phyloP scores from a whole-genome alignment of 2,797 vertebrate genomes.

The Scomberomorus guttatus region DNA sequence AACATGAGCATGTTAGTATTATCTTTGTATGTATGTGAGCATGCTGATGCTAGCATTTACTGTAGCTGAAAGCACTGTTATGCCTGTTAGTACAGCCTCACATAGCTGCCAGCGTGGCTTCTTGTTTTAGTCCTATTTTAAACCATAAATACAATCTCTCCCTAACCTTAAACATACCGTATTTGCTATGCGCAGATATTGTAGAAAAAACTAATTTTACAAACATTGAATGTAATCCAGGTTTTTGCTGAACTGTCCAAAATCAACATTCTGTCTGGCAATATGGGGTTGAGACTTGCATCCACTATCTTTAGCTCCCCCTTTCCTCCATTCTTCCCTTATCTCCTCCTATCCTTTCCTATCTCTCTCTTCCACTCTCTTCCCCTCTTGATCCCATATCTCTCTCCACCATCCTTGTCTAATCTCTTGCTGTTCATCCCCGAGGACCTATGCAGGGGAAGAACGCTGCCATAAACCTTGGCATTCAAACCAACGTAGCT shows the following conservation, averaged over 20 bases:
- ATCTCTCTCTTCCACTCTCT: conserved; percentile 43
- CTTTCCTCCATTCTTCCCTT: conserved; percentile 41
- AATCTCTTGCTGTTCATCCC: conserved; percentile 69
- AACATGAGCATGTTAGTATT: not conserved
- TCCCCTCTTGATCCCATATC: conserved; percentile 62
- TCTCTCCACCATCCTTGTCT: conserved; percentile 59
- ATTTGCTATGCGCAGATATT: not conserved
- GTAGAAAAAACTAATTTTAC: not conserved
- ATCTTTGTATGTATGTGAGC: not conserved
- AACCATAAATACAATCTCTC: no score
- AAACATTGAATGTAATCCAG: conserved; percentile 2
- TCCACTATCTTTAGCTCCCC: conserved; percentile 18
- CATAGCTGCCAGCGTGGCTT: no score
- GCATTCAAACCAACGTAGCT: conserved; percentile 73
- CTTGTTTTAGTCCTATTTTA: no score
- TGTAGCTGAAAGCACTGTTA: no score
- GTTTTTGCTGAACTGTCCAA: conserved; percentile 28
- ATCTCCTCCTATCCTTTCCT: conserved; percentile 53
- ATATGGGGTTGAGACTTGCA: conserved; percentile 20
- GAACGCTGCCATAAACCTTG: conserved; percentile 73
- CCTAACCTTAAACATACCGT: not conserved
- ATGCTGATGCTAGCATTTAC: not conserved
- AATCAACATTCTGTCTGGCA: conserved; percentile 10
- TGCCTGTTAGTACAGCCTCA: not conserved
- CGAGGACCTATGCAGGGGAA: conserved; percentile 60